Evolutionary conservation across 2,113 vertebrate species (phyloP).

Genomic region (Cyphomyrus discorhynchus): DNA sequence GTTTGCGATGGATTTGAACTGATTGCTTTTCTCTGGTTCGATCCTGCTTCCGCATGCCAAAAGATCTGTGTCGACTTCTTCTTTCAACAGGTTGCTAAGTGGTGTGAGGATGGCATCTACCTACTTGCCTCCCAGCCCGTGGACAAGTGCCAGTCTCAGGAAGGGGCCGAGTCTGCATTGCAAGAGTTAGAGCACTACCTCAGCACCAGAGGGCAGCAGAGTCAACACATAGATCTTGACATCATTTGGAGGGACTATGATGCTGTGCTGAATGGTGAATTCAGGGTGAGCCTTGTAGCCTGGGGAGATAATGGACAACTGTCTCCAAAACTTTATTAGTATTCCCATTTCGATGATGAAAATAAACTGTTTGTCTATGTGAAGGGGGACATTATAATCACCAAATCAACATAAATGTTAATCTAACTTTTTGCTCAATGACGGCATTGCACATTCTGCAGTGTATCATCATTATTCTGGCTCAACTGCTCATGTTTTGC

Average conservation of each 20-base stretch:
- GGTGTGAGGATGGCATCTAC: slow-evolving; percentile 91
- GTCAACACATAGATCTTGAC: slow-evolving; percentile 65
- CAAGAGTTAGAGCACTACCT: slow-evolving; percentile 87
- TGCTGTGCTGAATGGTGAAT: slow-evolving; percentile 72
- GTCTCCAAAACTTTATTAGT: neutral
- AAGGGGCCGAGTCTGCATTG: slow-evolving; percentile 87
- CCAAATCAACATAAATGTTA: neutral
- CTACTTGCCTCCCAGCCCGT: slow-evolving; percentile 87
- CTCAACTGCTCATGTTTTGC: neutral
- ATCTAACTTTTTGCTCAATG: neutral
- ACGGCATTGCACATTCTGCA: neutral
- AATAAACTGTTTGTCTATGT: neutral
- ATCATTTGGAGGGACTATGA: slow-evolving; percentile 73
- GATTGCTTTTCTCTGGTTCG: neutral
- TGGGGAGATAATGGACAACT: neutral
- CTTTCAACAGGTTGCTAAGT: slow-evolving; percentile 70
- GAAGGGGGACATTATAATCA: neutral
- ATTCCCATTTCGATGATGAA: neutral
- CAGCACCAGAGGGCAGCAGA: slow-evolving; percentile 68
- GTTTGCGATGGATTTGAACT: neutral
- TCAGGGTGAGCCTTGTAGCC: slow-evolving; percentile 64
- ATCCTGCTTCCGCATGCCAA: neutral
- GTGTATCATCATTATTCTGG: neutral
- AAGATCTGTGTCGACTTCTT: neutral
- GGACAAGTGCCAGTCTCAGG: slow-evolving; percentile 94